These are phyloP conservation scores for Zelostemma sp. DNA, from an alignment of 1,140 invertebrate species.

Conservation along the genomic window DNA sequence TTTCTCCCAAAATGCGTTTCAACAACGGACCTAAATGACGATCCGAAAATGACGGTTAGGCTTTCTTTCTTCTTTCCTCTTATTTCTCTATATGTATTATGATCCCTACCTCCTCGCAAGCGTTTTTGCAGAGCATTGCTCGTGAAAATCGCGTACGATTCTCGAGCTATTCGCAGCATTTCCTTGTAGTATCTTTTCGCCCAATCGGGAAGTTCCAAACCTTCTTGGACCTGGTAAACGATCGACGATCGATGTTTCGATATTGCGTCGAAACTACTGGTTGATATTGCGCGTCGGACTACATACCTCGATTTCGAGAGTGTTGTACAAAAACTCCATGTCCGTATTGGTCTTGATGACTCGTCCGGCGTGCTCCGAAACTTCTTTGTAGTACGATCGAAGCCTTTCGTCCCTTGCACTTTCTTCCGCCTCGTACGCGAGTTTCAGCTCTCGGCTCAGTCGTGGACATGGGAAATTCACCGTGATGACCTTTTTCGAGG, in stretches of 20 bases:
- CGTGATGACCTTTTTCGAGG: slow-evolving; percentile 60
- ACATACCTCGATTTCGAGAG: slow-evolving; percentile 77
- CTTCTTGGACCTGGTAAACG: slow-evolving; percentile 8
- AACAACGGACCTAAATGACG: slow-evolving; percentile 63
- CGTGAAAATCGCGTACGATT: slow-evolving; percentile 79
- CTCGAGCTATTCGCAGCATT: slow-evolving; percentile 76
- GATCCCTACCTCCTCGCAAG: slow-evolving; percentile 76
- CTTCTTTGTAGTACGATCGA: slow-evolving; percentile 72
- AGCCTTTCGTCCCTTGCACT: slow-evolving; percentile 23
- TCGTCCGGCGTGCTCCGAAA: slow-evolving; percentile 77
- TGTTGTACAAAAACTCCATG: slow-evolving; percentile 82
- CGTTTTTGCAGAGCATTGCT: slow-evolving; percentile 79
- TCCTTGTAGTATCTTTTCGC: slow-evolving; percentile 78
- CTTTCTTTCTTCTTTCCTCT: no score
- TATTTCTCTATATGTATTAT: no score
- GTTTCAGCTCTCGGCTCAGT: slow-evolving; percentile 72
- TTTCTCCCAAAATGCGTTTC: slow-evolving; percentile 62
- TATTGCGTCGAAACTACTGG: no score
- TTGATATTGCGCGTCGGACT: no score
- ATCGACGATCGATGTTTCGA: no score
- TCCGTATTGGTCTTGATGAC: slow-evolving; percentile 75
- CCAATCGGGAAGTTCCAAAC: slow-evolving; percentile 79
- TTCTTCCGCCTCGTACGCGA: slow-evolving; percentile 67
- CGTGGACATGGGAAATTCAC: slow-evolving; percentile 76
- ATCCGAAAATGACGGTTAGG: slow-evolving; percentile 22